A percentile compares a stretch with the other conserved stretches of the same genome.
phyloP scores from a whole-genome alignment of 2,888 invertebrate species.

The Trachelus tabidus region DNA sequence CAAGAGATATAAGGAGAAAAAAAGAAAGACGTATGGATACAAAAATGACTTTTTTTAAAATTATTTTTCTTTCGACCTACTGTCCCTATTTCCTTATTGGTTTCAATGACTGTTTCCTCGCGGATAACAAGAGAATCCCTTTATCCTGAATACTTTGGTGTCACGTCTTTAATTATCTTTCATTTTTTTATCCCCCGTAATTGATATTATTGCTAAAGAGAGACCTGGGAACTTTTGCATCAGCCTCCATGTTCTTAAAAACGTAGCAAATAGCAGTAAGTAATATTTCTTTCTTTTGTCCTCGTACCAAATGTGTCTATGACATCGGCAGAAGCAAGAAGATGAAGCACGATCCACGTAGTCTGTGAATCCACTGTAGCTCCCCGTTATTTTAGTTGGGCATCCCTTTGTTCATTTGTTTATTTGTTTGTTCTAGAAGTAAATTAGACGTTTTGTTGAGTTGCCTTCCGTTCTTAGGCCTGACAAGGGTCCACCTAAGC shows the following conservation, averaged over 20 bases:
- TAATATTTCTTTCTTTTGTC: background rate
- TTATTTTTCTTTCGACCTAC: conserved; percentile 43
- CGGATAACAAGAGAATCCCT: background rate
- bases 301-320: background rate
- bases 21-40: conserved; percentile 20
- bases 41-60: conserved; percentile 33
- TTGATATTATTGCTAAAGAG: background rate
- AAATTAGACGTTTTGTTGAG: conserved; percentile 4
- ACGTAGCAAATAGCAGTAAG: background rate
- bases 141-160: background rate
- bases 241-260: background rate
- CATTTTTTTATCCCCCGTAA: background rate
- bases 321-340: conserved; percentile 39
- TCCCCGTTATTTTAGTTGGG: background rate
- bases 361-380: background rate
- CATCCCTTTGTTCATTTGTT: background rate
- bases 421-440: conserved; percentile 4
- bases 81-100: conserved; percentile 31
- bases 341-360: conserved; percentile 6
- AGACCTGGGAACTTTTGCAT: background rate
- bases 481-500: conserved; percentile 26
- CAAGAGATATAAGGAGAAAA: conserved; percentile 14
- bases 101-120: background rate
- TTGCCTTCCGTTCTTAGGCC: conserved; percentile 4
- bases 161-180: background rate